Evolutionary conservation across 2,113 vertebrate genomes (phyloP).

Genomic region (Odontesthes bonariensis): DNA sequence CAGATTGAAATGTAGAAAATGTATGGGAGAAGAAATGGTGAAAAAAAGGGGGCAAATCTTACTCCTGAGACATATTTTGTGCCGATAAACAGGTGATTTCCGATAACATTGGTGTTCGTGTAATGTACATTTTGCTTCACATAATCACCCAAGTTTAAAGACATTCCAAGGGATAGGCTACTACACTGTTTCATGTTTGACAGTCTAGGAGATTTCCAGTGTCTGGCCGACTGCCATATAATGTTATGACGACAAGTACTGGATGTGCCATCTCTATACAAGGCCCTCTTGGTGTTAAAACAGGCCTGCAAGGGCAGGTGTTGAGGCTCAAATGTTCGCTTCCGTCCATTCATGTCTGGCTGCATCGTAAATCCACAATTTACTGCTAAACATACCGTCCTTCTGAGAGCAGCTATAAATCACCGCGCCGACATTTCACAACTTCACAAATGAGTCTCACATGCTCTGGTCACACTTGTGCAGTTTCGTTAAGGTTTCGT

Average conservation of each 20-base stretch:
- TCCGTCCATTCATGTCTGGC: conserved; percentile 41
- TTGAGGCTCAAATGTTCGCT: conserved; percentile 54
- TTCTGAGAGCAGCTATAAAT: conserved; percentile 42
- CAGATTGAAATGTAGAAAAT: not conserved
- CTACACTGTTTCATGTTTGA: not conserved
- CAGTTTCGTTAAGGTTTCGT: not conserved
- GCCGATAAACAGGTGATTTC: not conserved
- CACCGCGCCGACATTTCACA: conserved; percentile 31
- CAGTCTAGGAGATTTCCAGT: conserved; percentile 12
- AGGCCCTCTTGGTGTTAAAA: conserved; percentile 15
- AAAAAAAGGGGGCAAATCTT: not conserved
- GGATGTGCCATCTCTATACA: conserved; percentile 11
- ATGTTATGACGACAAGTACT: conserved; percentile 19
- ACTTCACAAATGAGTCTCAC: conserved; percentile 14
- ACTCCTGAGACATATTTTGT: not conserved
- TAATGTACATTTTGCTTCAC: not conserved
- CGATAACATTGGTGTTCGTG: not conserved
- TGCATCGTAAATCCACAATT: conserved; percentile 58
- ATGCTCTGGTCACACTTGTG: not conserved
- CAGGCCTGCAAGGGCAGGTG: conserved; percentile 48
- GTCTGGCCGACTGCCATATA: conserved; percentile 19
- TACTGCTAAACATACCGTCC: conserved; percentile 47
- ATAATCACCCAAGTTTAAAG: not conserved
- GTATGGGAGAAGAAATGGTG: not conserved
- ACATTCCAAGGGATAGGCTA: not conserved